A percentile compares a stretch with the other conserved stretches of the same genome.
phyloP scores from a whole-genome alignment of 1,140 invertebrate genomes.

The Pogonus chalceus region DNA sequence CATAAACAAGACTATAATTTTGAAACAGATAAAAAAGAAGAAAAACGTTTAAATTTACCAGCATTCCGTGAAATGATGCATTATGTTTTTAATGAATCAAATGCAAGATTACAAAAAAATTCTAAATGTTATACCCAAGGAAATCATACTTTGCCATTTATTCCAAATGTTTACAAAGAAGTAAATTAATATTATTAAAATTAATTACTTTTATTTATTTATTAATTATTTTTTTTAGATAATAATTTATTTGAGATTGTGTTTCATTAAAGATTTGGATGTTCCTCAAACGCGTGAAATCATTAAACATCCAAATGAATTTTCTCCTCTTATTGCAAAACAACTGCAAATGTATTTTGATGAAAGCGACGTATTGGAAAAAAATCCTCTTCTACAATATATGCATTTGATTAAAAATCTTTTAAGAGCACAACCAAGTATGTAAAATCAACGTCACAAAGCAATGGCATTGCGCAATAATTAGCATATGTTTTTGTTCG shows the following conservation, averaged over 20 bases:
- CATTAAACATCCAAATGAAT: constrained; percentile 48
- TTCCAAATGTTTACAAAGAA: constrained; percentile 51
- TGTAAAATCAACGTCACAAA: too few species aligned
- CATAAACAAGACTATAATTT: constrained; percentile 21
- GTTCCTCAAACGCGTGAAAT: constrained; percentile 33
- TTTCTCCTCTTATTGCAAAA: constrained; percentile 48
- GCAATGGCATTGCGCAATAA: too few species aligned
- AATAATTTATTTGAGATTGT: constrained; percentile 64
- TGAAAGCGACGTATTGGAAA: constrained; percentile 34
- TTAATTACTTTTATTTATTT: constrained; percentile 10
- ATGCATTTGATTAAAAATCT: constrained; percentile 52
- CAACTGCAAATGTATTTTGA: constrained; percentile 42
- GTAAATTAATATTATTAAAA: constrained; percentile 31
- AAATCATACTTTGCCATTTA: constrained; percentile 57
- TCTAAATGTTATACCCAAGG: constrained; percentile 43
- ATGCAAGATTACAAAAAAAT: constrained; percentile 33
- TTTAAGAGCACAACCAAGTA: constrained; percentile 49
- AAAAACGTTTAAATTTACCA: constrained; percentile 28
- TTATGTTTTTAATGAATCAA: constrained; percentile 35
- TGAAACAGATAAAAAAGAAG: constrained; percentile 24
- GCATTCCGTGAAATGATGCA: constrained; percentile 34
- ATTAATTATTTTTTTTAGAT: constrained; percentile 43
- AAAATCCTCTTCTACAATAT: constrained; percentile 50
- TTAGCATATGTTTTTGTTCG: too few species aligned
- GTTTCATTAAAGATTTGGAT: constrained; percentile 48